A percentile compares a stretch with the other conserved stretches of the same genome.
Evolutionary conservation across 1,140 invertebrate genomes (phyloP).

Genomic region (Drosophila arawakana): DNA sequence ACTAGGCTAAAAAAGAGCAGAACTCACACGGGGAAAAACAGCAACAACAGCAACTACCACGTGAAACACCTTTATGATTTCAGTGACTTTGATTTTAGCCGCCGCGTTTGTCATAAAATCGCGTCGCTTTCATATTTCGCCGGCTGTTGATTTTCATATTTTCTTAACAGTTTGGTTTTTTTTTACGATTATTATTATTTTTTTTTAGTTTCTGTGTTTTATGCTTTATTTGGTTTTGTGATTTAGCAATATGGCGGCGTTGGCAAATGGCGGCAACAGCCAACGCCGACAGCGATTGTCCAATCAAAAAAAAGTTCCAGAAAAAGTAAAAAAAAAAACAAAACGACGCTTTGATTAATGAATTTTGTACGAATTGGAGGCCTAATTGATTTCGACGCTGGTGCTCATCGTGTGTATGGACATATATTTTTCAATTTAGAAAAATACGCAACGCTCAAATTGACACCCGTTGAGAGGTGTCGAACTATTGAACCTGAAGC

Average conservation of each 20-base stretch:
- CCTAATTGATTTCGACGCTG: slow-evolving; percentile 59
- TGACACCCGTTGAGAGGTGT: slow-evolving; percentile 38
- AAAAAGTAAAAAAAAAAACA: no score
- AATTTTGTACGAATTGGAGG: slow-evolving; percentile 29
- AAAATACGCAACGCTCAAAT: background rate
- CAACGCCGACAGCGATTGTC: slow-evolving; percentile 1
- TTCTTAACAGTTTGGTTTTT: slow-evolving; percentile 42
- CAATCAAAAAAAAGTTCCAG: slow-evolving; percentile 6
- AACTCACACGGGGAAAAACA: no score
- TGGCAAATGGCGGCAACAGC: slow-evolving; percentile 33
- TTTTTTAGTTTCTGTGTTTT: slow-evolving; percentile 37
- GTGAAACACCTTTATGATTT: slow-evolving; percentile 41
- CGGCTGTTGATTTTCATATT: slow-evolving; percentile 69
- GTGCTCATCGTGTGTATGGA: background rate
- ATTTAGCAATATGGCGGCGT: slow-evolving; percentile 77
- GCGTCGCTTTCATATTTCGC: slow-evolving; percentile 74
- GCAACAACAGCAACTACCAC: background rate
- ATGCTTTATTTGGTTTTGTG: slow-evolving; percentile 77
- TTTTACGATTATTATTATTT: slow-evolving; percentile 34
- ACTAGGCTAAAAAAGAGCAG: no score
- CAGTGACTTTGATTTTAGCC: slow-evolving; percentile 77
- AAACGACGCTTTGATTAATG: slow-evolving; percentile 74
- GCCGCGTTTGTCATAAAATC: slow-evolving; percentile 75
- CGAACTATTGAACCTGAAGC: slow-evolving; percentile 38
- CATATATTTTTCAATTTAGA: slow-evolving; percentile 37